A percentile compares a stretch with the other conserved stretches of the same genome.
Conservation (phyloP, 2,888 invertebrate genomes). For the Apomyelois bistriatella region DNA sequence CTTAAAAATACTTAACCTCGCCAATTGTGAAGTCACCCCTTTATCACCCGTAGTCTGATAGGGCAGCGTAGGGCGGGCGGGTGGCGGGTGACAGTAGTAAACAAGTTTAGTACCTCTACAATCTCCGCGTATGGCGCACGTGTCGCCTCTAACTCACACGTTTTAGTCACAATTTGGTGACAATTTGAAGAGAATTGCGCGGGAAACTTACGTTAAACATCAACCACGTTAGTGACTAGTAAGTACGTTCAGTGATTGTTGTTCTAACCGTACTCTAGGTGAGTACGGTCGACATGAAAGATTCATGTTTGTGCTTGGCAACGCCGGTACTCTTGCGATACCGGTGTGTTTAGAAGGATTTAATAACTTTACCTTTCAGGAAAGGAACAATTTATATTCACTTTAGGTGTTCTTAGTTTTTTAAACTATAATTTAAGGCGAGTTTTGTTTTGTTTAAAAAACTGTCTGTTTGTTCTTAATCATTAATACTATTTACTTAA, state of each 20-base stretch:
- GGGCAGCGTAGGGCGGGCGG: constrained; percentile 18
- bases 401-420: no score
- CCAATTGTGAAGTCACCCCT: constrained; percentile 7
- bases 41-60: constrained; percentile 11
- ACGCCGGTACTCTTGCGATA: not conserved
- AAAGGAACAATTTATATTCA: no score
- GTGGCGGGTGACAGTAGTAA: constrained; percentile 16
- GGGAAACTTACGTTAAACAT: constrained; percentile 2
- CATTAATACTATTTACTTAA: no score
- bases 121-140: constrained; percentile 10
- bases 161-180: not conserved
- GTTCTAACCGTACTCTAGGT: not conserved
- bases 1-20: not conserved
- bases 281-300: constrained; percentile 2
- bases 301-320: constrained; percentile 10
- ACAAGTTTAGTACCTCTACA: constrained; percentile 11
- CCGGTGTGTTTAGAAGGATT: constrained; percentile 4
- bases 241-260: not conserved
- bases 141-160: constrained; percentile 3
- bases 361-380: not conserved
- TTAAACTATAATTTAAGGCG: no score
- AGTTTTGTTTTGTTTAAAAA: no score
- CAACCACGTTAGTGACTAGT: constrained; percentile 9
- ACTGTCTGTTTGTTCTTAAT: no score
- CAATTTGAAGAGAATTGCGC: constrained; percentile 2